Conservation (phyloP, 2,797 vertebrate genomes). For the Neopelma chrysocephalum region DNA sequence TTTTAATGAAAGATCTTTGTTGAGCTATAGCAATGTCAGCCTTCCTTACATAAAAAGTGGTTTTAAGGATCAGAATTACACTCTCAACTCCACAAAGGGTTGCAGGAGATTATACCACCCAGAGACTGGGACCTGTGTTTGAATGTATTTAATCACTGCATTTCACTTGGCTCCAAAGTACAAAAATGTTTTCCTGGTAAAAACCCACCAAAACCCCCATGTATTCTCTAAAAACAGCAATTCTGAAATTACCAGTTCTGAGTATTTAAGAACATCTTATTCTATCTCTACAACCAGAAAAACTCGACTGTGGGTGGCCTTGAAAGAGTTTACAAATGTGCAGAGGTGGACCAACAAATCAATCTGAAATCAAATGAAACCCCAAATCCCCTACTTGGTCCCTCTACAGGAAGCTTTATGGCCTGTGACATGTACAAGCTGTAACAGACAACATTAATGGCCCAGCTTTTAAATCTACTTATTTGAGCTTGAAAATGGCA, state of each 20-base stretch:
- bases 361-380: background rate
- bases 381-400: background rate
- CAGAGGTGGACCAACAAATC: background rate
- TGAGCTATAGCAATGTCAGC: background rate
- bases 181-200: background rate
- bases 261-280: background rate
- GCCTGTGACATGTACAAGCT: background rate
- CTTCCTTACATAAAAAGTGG: background rate
- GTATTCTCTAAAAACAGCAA: background rate
- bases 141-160: background rate
- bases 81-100: background rate
- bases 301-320: fast-evolving
- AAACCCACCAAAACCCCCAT: background rate
- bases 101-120: background rate
- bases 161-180: background rate
- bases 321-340: fast-evolving
- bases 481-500: background rate
- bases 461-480: background rate
- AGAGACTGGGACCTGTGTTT: background rate
- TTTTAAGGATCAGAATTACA: background rate
- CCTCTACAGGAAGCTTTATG: background rate
- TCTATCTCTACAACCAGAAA: background rate
- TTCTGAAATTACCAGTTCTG: background rate
- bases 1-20: background rate
- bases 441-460: background rate